Conservation (phyloP, 2,888 invertebrate genomes). For the Cephalotes varians region DNA sequence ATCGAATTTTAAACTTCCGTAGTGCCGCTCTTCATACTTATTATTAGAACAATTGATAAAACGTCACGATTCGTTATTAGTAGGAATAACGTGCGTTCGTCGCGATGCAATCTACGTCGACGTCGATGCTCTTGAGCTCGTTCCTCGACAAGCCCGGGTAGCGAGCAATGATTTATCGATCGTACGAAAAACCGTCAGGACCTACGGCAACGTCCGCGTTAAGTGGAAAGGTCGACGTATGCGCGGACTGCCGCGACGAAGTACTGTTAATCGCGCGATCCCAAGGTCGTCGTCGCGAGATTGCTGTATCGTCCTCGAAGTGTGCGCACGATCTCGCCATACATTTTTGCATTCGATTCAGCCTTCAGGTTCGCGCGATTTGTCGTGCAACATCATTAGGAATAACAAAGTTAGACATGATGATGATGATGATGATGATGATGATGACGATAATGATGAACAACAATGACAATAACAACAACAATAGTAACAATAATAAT, state of each 20-base stretch:
- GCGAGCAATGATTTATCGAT: slow-evolving; percentile 33
- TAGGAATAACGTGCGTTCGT: slow-evolving; percentile 21
- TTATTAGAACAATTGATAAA: slow-evolving; percentile 25
- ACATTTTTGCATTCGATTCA: slow-evolving; percentile 49
- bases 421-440: too few species aligned
- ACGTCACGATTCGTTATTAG: slow-evolving; percentile 27
- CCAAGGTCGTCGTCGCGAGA: slow-evolving; percentile 31
- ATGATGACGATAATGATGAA: too few species aligned
- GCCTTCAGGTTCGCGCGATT: slow-evolving; percentile 34
- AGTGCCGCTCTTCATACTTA: neutral
- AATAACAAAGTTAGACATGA: too few species aligned
- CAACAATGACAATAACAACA: too few species aligned
- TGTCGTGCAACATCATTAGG: slow-evolving; percentile 3
- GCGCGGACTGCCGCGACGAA: slow-evolving; percentile 57
- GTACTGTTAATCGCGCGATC: slow-evolving; percentile 29
- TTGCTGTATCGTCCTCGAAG: slow-evolving; percentile 43
- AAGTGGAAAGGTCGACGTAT: slow-evolving; percentile 72
- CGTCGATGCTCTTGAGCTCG: neutral
- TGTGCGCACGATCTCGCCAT: neutral
- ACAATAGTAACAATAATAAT: too few species aligned
- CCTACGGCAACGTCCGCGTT: slow-evolving; percentile 48
- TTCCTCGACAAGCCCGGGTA: neutral
- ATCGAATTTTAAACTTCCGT: neutral
- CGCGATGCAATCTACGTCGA: neutral
- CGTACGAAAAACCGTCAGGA: slow-evolving; percentile 8